These are phyloP conservation scores for Tonatia bakeri DNA, from an alignment of 2,113 vertebrate species.

Conservation along the genomic window DNA sequence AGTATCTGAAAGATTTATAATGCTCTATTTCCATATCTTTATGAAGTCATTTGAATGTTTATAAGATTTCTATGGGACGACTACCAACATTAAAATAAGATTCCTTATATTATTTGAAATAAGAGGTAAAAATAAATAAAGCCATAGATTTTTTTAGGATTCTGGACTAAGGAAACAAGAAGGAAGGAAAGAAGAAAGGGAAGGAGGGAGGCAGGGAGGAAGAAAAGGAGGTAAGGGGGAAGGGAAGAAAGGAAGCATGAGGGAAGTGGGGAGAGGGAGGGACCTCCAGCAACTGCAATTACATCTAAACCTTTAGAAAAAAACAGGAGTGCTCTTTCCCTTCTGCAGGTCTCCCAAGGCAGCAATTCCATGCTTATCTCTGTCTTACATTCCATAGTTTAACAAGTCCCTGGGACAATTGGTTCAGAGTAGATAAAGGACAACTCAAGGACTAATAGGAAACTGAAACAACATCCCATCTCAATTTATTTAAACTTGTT, in stretches of 20 bases:
- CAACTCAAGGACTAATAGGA: neutral
- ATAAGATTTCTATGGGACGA: neutral
- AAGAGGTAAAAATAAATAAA: neutral
- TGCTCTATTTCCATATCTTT: neutral
- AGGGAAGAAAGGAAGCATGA: no score
- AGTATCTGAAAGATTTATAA: neutral
- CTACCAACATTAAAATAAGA: neutral
- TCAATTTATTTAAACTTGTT: neutral
- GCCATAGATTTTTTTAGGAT: neutral
- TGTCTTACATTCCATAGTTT: neutral
- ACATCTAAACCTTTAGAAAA: neutral
- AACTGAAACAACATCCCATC: neutral
- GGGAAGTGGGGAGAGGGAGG: rapidly evolving
- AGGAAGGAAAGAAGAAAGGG: no score
- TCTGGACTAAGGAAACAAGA: neutral
- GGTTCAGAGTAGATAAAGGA: neutral
- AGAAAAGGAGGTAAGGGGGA: no score
- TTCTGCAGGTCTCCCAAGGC: neutral
- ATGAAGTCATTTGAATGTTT: neutral
- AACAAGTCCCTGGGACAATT: neutral
- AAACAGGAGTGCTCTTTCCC: neutral
- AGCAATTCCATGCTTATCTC: neutral
- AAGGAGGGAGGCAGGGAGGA: neutral
- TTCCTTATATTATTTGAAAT: neutral
- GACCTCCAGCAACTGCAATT: neutral